These are phyloP conservation scores for Notothenia rossii DNA, from an alignment of 2,113 vertebrate genomes.

Conservation along the genomic window DNA sequence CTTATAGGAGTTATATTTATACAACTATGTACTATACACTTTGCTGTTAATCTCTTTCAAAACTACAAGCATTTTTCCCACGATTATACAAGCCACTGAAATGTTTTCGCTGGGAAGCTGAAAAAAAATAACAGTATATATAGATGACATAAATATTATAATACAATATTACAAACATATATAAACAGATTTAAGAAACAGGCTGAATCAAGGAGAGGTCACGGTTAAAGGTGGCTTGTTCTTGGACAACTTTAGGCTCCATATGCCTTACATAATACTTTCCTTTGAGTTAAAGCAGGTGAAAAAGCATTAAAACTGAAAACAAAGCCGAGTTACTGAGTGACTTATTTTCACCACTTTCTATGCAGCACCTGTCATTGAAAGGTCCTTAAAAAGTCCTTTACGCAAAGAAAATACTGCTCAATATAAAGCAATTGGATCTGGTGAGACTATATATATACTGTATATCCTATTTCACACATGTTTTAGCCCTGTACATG, in stretches of 20 bases:
- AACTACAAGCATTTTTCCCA: not conserved
- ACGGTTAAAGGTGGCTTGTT: no score
- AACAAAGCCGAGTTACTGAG: not conserved
- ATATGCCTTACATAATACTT: no score
- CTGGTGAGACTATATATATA: not conserved
- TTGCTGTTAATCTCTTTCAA: not conserved
- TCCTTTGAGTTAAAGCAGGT: not conserved
- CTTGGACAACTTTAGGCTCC: no score
- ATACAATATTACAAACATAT: no score
- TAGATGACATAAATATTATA: no score
- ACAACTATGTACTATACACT: not conserved
- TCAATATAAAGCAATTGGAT: not conserved
- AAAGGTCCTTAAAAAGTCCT: no score
- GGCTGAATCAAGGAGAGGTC: no score
- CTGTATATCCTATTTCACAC: not conserved
- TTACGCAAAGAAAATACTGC: no score
- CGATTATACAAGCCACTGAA: no score
- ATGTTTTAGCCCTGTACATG: not conserved
- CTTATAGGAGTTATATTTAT: not conserved
- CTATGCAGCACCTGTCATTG: not conserved
- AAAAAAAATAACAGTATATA: no score
- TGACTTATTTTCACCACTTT: not conserved
- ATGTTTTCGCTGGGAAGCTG: no score
- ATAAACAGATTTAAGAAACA: no score
- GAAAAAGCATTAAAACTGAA: conserved; percentile 1